A percentile compares a stretch with the other conserved stretches of the same genome.
These are phyloP conservation scores for Percina caprodes DNA, from an alignment of 2,113 vertebrate species.

Conservation along the genomic window DNA sequence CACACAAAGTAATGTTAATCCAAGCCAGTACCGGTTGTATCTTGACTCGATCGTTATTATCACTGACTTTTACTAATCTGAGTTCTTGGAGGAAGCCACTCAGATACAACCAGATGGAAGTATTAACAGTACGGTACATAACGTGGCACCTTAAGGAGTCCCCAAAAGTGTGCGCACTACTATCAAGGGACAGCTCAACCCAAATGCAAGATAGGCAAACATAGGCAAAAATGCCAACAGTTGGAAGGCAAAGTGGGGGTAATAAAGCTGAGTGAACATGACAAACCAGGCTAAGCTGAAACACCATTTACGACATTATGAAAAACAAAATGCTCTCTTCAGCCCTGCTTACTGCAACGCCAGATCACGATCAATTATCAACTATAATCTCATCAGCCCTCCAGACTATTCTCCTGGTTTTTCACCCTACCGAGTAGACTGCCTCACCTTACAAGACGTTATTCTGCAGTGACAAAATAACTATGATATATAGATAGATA, in stretches of 20 bases:
- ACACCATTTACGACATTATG: background rate
- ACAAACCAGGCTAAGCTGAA: background rate
- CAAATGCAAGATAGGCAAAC: constrained; percentile 16
- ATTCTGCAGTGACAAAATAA: background rate
- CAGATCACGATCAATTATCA: background rate
- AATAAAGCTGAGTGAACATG: background rate
- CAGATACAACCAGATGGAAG: constrained; percentile 41
- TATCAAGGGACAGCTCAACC: background rate
- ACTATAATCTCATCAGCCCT: background rate
- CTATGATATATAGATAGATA: too few relatives aligned
- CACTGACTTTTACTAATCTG: constrained; percentile 66
- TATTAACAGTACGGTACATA: constrained; percentile 28
- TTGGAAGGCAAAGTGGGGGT: background rate
- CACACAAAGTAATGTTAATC: constrained; percentile 51
- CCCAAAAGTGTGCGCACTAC: background rate
- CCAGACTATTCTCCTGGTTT: background rate
- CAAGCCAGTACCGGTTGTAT: constrained; percentile 45
- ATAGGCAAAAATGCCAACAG: constrained; percentile 14
- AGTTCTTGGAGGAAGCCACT: constrained; percentile 47
- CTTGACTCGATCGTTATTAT: constrained; percentile 64
- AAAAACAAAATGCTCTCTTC: background rate
- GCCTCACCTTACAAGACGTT: background rate
- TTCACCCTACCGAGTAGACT: background rate
- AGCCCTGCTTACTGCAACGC: background rate
- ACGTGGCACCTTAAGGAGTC: background rate